Conservation (phyloP, 2,113 vertebrate species). For the Tor tambroides region DNA sequence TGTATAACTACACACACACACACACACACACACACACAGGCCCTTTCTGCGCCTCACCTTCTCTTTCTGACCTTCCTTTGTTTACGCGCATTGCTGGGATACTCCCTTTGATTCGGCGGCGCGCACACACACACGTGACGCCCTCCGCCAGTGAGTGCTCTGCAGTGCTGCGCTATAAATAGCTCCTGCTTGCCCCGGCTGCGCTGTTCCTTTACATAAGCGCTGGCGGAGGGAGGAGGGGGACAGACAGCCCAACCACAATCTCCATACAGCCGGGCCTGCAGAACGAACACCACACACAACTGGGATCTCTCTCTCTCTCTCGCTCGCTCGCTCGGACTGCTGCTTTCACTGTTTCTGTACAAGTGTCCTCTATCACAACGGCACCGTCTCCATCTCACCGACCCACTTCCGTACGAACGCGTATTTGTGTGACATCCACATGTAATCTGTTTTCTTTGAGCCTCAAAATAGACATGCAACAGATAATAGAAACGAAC, state of each 20-base stretch:
- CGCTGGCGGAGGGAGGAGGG: slow-evolving; percentile 72
- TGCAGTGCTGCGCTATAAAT: slow-evolving; percentile 92
- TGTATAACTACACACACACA: not conserved
- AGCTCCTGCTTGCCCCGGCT: slow-evolving; percentile 88
- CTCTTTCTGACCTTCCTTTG: slow-evolving; percentile 86
- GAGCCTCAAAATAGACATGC: not conserved
- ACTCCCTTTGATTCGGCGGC: slow-evolving; percentile 89
- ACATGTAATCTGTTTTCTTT: slow-evolving; percentile 2
- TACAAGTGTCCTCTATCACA: slow-evolving; percentile 5
- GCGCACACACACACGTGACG: slow-evolving; percentile 78
- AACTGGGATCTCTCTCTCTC: slow-evolving; percentile 19
- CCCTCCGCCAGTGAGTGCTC: slow-evolving; percentile 83
- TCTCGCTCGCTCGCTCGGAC: not conserved
- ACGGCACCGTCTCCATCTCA: not conserved
- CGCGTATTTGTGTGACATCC: not conserved
- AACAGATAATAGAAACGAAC: slow-evolving; percentile 13
- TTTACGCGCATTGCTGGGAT: slow-evolving; percentile 90
- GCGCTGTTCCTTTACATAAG: slow-evolving; percentile 90
- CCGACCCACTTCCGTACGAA: not conserved
- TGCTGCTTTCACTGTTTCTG: not conserved
- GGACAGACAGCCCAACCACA: slow-evolving; percentile 73
- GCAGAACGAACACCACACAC: slow-evolving; percentile 47
- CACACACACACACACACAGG: slow-evolving; percentile 7
- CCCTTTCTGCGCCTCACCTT: slow-evolving; percentile 78
- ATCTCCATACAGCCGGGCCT: slow-evolving; percentile 63